Evolutionary conservation across 2,113 vertebrate species (phyloP).

Genomic region (Pelecanus crispus): DNA sequence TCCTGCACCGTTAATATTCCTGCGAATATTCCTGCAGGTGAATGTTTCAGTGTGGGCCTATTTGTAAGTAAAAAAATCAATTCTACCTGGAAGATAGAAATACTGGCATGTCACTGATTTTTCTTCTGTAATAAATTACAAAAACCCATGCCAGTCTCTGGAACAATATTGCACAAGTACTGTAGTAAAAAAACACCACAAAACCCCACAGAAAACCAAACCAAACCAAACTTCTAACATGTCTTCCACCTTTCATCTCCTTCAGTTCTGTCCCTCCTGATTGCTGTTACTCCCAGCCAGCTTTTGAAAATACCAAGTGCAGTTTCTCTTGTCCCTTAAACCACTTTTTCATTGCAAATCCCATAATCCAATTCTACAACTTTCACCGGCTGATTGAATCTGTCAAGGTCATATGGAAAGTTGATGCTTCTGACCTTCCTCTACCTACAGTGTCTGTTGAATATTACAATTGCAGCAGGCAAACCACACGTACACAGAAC

Average conservation of each 20-base stretch:
- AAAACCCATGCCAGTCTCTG: background rate
- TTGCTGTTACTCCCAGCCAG: background rate
- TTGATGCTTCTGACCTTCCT: slow-evolving; percentile 45
- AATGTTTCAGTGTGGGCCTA: background rate
- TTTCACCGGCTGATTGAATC: slow-evolving; percentile 50
- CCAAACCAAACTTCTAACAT: background rate
- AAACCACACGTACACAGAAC: background rate
- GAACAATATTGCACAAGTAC: background rate
- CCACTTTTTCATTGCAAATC: slow-evolving; percentile 50
- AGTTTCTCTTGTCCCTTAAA: slow-evolving; percentile 8
- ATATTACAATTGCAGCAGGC: slow-evolving; percentile 19
- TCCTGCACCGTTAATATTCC: background rate
- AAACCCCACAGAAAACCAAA: background rate
- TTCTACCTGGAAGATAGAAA: background rate
- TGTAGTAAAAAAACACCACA: background rate
- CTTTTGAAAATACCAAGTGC: background rate
- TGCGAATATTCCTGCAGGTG: background rate
- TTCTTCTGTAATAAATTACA: background rate
- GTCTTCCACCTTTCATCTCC: background rate
- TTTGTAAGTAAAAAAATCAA: background rate
- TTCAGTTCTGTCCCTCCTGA: background rate
- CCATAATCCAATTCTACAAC: slow-evolving; percentile 56
- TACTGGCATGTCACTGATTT: background rate
- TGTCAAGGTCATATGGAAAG: slow-evolving; percentile 56
- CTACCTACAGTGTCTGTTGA: slow-evolving; percentile 38